Conservation (phyloP, 35 echinoderm and acorn worm species). For the Holothuria glaberrima region DNA sequence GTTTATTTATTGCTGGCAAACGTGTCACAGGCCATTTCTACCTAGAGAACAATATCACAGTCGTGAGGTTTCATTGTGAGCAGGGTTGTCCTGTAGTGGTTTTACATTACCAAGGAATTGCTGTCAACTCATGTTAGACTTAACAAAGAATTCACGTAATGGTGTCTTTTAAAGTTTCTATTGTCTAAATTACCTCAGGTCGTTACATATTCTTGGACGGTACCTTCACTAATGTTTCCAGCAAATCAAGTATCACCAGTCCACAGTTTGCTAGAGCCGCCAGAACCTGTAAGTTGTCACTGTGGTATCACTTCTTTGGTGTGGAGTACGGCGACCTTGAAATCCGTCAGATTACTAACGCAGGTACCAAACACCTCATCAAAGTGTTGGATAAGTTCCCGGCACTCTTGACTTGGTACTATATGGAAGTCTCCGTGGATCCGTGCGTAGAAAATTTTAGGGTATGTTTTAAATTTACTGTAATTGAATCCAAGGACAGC, state of each 20-base stretch:
- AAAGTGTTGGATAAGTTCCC: slow-evolving; percentile 40
- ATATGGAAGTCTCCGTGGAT: neutral
- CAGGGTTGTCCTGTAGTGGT: too few relatives aligned
- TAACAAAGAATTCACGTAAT: neutral
- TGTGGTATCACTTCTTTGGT: slow-evolving; percentile 58
- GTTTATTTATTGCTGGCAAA: too few relatives aligned
- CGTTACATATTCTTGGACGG: slow-evolving; percentile 47
- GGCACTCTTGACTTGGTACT: neutral
- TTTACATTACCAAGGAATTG: too few relatives aligned
- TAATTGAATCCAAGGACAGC: too few relatives aligned
- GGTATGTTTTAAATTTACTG: neutral
- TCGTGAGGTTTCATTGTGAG: too few relatives aligned
- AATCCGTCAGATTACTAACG: neutral
- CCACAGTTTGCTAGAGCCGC: slow-evolving; percentile 14
- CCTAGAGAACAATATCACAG: too few relatives aligned
- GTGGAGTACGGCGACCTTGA: slow-evolving; percentile 54
- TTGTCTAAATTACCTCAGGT: neutral
- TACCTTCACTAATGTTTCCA: slow-evolving; percentile 19
- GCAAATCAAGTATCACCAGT: slow-evolving; percentile 4
- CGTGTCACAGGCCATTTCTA: too few relatives aligned
- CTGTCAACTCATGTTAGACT: too few relatives aligned
- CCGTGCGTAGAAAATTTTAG: slow-evolving; percentile 39
- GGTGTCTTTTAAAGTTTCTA: neutral
- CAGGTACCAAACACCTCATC: neutral
- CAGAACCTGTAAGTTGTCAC: slow-evolving; percentile 35